Evolutionary conservation across 1,140 invertebrate species (phyloP).

Genomic region (Cydia pomonella): DNA sequence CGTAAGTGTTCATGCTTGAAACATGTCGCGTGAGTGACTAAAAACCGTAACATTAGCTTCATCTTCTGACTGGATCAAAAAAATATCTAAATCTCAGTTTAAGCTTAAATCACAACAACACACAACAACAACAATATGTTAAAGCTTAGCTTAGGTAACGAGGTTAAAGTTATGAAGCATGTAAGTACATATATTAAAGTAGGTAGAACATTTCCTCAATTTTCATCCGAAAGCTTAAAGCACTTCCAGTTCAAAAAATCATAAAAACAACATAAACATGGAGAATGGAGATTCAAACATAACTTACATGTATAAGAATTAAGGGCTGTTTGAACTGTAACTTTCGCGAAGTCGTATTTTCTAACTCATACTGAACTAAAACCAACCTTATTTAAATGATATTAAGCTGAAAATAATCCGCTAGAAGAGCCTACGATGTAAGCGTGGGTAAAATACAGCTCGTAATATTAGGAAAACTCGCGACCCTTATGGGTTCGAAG

Average conservation of each 20-base stretch:
- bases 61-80: no score
- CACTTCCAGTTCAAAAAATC: constrained; percentile 10
- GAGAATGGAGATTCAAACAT: constrained; percentile 17
- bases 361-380: background rate
- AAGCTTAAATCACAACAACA: no score
- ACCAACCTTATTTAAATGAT: background rate
- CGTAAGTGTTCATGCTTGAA: no score
- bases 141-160: no score
- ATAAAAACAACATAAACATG: constrained; percentile 10
- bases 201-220: no score
- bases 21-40: no score
- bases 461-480: constrained; percentile 19
- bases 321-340: background rate
- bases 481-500: constrained; percentile 36
- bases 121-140: no score
- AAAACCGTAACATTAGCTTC: no score
- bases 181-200: no score
- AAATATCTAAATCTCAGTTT: no score
- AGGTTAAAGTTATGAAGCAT: no score
- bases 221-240: background rate
- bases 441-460: background rate
- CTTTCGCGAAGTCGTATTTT: background rate
- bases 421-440: background rate
- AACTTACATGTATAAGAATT: background rate
- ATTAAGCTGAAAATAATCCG: background rate